Evolutionary conservation across 2,888 invertebrate genomes (phyloP).

Genomic region (Nemoura dubitans): DNA sequence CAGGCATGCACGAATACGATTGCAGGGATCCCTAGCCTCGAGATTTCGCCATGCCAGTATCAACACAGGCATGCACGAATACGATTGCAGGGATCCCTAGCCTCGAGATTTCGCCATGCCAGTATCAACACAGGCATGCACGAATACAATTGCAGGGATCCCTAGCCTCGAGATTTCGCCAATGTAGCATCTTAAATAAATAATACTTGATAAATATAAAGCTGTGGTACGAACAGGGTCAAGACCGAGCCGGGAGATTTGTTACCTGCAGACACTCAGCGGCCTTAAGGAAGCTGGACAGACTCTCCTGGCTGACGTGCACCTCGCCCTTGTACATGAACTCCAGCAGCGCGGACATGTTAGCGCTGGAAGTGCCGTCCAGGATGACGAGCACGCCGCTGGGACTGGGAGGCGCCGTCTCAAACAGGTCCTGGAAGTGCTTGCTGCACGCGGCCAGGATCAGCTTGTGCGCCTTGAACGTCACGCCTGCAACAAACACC

Average conservation of each 20-base stretch:
- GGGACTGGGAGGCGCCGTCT: slow-evolving; percentile 83
- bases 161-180: too few relatives aligned
- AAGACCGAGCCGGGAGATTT: not conserved
- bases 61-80: too few relatives aligned
- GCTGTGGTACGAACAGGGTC: slow-evolving; percentile 24
- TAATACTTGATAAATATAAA: too few relatives aligned
- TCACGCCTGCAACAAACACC: slow-evolving; percentile 73
- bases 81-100: too few relatives aligned
- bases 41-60: too few relatives aligned
- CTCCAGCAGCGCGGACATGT: slow-evolving; percentile 89
- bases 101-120: too few relatives aligned
- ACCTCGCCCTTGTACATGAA: slow-evolving; percentile 96
- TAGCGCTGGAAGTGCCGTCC: slow-evolving; percentile 88
- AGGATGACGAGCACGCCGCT: slow-evolving; percentile 80
- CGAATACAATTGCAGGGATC: too few relatives aligned
- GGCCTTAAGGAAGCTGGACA: slow-evolving; percentile 90
- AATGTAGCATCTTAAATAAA: too few relatives aligned
- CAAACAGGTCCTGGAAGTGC: slow-evolving; percentile 90
- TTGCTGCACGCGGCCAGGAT: slow-evolving; percentile 93
- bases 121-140: too few relatives aligned
- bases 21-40: too few relatives aligned
- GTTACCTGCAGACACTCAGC: slow-evolving; percentile 87
- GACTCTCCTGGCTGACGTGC: slow-evolving; percentile 90
- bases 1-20: too few relatives aligned
- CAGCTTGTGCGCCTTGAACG: slow-evolving; percentile 90